A percentile compares a stretch with the other conserved stretches of the same genome.
Conservation (phyloP, 2,797 vertebrate genomes). For the Trichosurus vulpecula region DNA sequence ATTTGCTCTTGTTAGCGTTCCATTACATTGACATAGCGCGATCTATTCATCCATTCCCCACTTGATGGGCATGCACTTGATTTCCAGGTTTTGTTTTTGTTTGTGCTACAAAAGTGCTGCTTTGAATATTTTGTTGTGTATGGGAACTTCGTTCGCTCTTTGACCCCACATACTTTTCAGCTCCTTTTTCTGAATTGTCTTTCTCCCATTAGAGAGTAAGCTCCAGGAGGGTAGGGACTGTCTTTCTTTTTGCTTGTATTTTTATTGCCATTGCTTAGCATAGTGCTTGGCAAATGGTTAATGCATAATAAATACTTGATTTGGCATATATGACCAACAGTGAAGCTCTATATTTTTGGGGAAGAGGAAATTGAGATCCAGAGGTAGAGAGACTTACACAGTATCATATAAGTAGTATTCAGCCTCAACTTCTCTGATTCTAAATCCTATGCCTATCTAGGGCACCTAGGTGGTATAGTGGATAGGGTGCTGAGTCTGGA, state of each 20-base stretch:
- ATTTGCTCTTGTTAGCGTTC: neutral
- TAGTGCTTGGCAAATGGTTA: neutral
- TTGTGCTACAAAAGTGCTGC: neutral
- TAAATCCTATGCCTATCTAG: neutral
- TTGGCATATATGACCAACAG: neutral
- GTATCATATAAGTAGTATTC: neutral
- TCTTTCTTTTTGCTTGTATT: neutral
- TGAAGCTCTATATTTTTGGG: neutral
- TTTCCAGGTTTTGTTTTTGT: neutral
- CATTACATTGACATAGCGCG: neutral
- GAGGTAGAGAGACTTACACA: neutral
- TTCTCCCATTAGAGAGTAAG: neutral
- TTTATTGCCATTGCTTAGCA: neutral
- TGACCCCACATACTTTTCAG: neutral
- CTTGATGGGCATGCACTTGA: neutral
- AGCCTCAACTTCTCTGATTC: neutral
- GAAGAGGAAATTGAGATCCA: neutral
- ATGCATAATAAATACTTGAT: neutral
- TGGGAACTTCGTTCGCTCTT: neutral
- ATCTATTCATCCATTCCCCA: neutral
- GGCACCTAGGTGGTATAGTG: neutral
- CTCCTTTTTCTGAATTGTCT: neutral
- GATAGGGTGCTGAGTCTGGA: neutral
- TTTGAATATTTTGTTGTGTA: neutral
- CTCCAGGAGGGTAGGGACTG: neutral